phyloP scores from a whole-genome alignment of 2,888 invertebrate species.

The Melinaea marsaeus region DNA sequence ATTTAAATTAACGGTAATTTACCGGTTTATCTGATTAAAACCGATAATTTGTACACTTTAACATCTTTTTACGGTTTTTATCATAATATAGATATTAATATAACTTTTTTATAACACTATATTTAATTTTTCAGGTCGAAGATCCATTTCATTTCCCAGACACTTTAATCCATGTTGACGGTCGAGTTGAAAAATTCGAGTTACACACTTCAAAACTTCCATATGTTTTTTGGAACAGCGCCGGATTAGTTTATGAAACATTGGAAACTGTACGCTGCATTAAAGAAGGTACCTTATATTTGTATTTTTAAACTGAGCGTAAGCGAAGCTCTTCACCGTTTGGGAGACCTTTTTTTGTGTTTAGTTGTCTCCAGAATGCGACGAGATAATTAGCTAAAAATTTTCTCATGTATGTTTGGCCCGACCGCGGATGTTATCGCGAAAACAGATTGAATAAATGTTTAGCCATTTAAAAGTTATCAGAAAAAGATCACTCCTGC shows the following conservation, averaged over 20 bases:
- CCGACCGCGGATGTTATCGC: too few relatives aligned
- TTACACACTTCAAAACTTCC: slow-evolving; percentile 76
- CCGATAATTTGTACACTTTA: neutral
- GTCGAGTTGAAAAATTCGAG: slow-evolving; percentile 73
- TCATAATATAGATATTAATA: neutral
- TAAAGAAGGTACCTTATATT: slow-evolving; percentile 50
- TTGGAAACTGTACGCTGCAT: slow-evolving; percentile 85
- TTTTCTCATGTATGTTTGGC: too few relatives aligned
- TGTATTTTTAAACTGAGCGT: neutral
- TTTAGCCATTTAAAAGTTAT: too few relatives aligned
- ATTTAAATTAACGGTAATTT: neutral
- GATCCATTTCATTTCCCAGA: slow-evolving; percentile 83
- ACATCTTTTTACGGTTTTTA: neutral
- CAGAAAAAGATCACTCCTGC: too few relatives aligned
- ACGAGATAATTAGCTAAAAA: too few relatives aligned
- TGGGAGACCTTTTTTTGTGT: too few relatives aligned
- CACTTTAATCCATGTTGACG: slow-evolving; percentile 75
- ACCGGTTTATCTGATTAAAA: neutral
- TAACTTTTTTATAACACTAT: neutral
- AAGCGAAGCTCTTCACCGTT: neutral
- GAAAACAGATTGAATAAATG: too few relatives aligned
- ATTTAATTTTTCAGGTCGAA: slow-evolving; percentile 48
- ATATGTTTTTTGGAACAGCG: slow-evolving; percentile 82
- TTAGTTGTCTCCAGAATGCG: too few relatives aligned
- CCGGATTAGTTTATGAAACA: slow-evolving; percentile 85